phyloP scores from a whole-genome alignment of 2,113 vertebrate species.

The Syngnathoides biaculeatus region DNA sequence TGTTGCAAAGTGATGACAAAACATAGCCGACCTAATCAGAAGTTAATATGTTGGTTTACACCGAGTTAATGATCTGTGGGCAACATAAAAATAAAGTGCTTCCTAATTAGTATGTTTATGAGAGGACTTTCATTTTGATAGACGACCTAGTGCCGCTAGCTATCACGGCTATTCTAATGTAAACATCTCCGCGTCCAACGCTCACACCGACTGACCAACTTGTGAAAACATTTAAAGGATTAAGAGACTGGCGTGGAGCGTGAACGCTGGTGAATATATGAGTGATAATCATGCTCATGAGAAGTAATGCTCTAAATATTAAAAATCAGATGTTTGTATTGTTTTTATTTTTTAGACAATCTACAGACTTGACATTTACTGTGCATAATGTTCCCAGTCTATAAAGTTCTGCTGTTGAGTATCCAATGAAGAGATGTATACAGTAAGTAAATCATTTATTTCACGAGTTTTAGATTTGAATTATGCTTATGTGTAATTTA shows the following conservation, averaged over 20 bases:
- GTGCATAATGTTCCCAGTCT: too few relatives aligned
- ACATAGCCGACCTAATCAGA: slow-evolving; percentile 60
- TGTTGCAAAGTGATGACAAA: slow-evolving; percentile 41
- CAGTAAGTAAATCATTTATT: too few relatives aligned
- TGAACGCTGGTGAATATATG: slow-evolving; percentile 10
- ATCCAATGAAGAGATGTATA: too few relatives aligned
- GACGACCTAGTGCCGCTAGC: slow-evolving; percentile 56
- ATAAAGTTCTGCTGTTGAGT: too few relatives aligned
- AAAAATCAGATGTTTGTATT: not conserved
- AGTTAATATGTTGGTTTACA: slow-evolving; percentile 71
- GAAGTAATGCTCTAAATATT: not conserved
- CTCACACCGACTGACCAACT: slow-evolving; percentile 72
- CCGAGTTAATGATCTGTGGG: slow-evolving; percentile 61
- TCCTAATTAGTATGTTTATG: slow-evolving; percentile 71
- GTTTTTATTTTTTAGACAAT: not conserved
- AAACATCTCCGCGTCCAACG: slow-evolving; percentile 59
- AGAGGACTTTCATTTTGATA: slow-evolving; percentile 60
- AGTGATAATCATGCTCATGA: slow-evolving; percentile 28
- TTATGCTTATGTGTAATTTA: too few relatives aligned
- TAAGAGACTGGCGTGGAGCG: slow-evolving; percentile 41
- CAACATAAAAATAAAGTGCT: slow-evolving; percentile 68
- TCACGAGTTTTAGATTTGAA: too few relatives aligned
- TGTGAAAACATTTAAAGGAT: slow-evolving; percentile 80
- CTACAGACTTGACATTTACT: too few relatives aligned
- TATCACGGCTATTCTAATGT: slow-evolving; percentile 53